phyloP scores from a whole-genome alignment of 2,797 vertebrate genomes.

The Eidolon dupreanum region DNA sequence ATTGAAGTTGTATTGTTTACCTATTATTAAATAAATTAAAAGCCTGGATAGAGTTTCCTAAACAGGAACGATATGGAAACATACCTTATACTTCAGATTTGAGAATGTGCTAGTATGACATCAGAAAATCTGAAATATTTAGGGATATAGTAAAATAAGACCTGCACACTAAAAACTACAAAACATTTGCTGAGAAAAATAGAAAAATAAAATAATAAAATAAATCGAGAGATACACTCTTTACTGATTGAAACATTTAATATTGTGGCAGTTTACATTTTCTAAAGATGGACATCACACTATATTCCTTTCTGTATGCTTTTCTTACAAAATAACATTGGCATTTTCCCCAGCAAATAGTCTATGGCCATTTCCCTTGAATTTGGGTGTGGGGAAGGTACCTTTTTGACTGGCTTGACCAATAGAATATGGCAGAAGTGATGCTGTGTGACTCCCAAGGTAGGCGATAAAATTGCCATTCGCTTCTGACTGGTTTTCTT shows the following conservation, averaged over 20 bases:
- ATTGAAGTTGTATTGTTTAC: not conserved
- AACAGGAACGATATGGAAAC: not conserved
- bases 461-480: not conserved
- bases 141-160: not conserved
- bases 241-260: not conserved
- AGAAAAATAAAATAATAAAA: not conserved
- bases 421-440: not conserved
- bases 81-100: not conserved
- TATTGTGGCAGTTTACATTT: not conserved
- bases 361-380: not conserved
- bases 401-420: not conserved
- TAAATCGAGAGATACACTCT: not conserved
- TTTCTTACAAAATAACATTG: not conserved
- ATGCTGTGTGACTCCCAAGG: not conserved
- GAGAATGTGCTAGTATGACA: not conserved
- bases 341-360: not conserved
- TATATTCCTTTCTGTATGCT: not conserved
- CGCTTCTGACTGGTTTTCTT: not conserved
- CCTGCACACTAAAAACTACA: not conserved
- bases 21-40: not conserved
- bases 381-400: no score
- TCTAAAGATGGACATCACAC: not conserved
- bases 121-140: not conserved
- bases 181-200: not conserved
- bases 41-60: not conserved